Conservation (phyloP, 2,797 vertebrate species). For the Acanthurus lineatus region DNA sequence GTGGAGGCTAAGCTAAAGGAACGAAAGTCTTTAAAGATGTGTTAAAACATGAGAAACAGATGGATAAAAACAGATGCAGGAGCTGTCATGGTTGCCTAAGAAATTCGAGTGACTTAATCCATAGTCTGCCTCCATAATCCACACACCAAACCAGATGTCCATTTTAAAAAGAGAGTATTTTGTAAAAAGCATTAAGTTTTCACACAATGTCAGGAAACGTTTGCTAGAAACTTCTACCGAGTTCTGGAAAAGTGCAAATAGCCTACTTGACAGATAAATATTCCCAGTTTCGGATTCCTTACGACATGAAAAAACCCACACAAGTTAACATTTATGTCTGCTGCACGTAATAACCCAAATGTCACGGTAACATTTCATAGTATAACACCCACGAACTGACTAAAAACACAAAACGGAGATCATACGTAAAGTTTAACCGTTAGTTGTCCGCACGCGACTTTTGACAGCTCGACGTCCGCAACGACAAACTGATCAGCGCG, state of each 20-base stretch:
- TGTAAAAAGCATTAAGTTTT: slow-evolving; percentile 48
- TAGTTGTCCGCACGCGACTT: slow-evolving; percentile 70
- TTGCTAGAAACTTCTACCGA: slow-evolving; percentile 68
- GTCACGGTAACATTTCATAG: slow-evolving; percentile 12
- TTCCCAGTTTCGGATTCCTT: slow-evolving; percentile 43
- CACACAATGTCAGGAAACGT: slow-evolving; percentile 38
- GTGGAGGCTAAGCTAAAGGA: slow-evolving; percentile 41
- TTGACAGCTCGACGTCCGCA: slow-evolving; percentile 77
- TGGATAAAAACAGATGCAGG: slow-evolving; percentile 78
- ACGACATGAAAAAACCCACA: slow-evolving; percentile 13
- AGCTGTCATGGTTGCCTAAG: slow-evolving; percentile 75
- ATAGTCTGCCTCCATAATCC: slow-evolving; percentile 75
- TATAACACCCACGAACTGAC: neutral
- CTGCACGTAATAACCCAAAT: slow-evolving; percentile 36
- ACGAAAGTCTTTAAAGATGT: slow-evolving; percentile 67
- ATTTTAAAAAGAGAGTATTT: slow-evolving; percentile 45
- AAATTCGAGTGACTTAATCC: slow-evolving; percentile 78
- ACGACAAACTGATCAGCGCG: slow-evolving; percentile 62
- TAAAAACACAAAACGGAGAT: neutral
- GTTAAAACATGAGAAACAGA: slow-evolving; percentile 76
- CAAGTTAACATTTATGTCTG: slow-evolving; percentile 47
- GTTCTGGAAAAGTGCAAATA: slow-evolving; percentile 54
- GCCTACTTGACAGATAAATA: slow-evolving; percentile 10
- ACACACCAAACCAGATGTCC: slow-evolving; percentile 68
- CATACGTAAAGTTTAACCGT: slow-evolving; percentile 63